Evolutionary conservation across 2,113 vertebrate genomes (phyloP).

Genomic region (Poecilia latipinna): DNA sequence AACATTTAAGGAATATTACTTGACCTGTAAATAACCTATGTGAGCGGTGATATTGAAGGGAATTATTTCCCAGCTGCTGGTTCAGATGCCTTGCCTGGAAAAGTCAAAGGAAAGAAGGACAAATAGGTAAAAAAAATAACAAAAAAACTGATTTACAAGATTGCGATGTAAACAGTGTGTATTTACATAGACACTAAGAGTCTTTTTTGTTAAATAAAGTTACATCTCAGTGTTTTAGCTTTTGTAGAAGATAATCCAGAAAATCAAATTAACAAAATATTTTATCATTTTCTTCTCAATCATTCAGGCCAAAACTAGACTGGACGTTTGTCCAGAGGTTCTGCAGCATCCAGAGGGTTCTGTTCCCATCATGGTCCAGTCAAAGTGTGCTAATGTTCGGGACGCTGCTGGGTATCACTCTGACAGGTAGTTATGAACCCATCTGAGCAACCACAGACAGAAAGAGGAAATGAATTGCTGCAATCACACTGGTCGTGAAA

Average conservation of each 20-base stretch:
- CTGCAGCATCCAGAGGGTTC: constrained; percentile 84
- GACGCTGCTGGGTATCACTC: constrained; percentile 86
- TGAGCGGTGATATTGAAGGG: background rate
- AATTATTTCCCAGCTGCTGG: background rate
- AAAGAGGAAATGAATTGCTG: background rate
- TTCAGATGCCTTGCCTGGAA: constrained; percentile 60
- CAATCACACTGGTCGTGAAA: background rate
- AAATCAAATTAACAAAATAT: background rate
- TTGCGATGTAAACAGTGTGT: background rate
- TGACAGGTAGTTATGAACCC: constrained; percentile 80
- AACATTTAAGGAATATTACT: background rate
- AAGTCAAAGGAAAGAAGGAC: constrained; percentile 36
- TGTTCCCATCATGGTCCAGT: constrained; percentile 88
- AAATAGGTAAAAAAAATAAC: constrained; percentile 52
- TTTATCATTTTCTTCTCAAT: background rate
- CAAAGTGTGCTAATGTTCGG: constrained; percentile 89
- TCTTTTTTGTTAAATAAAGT: background rate
- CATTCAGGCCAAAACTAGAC: constrained; percentile 84
- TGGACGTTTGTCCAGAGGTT: constrained; percentile 87
- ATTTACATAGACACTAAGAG: background rate
- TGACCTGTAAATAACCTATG: background rate
- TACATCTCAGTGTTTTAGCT: too few relatives aligned
- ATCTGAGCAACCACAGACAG: background rate
- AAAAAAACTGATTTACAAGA: background rate
- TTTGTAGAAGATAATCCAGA: too few relatives aligned